Evolutionary conservation across 2,113 vertebrate species (phyloP).

Genomic region (Sula dactylatra): DNA sequence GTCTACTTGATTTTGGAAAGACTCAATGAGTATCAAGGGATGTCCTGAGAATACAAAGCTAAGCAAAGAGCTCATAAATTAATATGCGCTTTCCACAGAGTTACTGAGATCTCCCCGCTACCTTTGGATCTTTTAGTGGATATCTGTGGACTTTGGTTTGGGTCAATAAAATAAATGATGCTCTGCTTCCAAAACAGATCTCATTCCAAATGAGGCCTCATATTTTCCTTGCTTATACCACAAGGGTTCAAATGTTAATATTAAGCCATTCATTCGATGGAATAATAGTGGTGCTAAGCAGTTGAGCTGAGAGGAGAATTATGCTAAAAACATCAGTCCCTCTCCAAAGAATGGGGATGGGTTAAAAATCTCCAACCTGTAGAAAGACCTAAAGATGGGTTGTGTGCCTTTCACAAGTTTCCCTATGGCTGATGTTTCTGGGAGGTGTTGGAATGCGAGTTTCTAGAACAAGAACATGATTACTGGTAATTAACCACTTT

Average conservation of each 20-base stretch:
- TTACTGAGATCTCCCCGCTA: not conserved
- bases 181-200: not conserved
- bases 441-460: not conserved
- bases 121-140: not conserved
- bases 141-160: not conserved
- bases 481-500: not conserved
- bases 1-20: not conserved
- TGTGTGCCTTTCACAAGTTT: not conserved
- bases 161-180: not conserved
- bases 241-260: not conserved
- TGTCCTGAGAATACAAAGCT: not conserved
- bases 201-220: too few species aligned
- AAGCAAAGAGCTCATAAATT: not conserved
- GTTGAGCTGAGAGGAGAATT: not conserved
- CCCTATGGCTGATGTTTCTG: not conserved
- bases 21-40: not conserved
- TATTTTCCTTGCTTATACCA: not conserved
- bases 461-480: not conserved
- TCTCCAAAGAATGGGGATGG: not conserved
- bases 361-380: not conserved
- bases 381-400: not conserved
- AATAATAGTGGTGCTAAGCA: not conserved
- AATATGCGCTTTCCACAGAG: not conserved
- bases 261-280: not conserved
- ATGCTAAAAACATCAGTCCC: not conserved